Conservation (phyloP, 1,140 invertebrate species). For the Popillia japonica region DNA sequence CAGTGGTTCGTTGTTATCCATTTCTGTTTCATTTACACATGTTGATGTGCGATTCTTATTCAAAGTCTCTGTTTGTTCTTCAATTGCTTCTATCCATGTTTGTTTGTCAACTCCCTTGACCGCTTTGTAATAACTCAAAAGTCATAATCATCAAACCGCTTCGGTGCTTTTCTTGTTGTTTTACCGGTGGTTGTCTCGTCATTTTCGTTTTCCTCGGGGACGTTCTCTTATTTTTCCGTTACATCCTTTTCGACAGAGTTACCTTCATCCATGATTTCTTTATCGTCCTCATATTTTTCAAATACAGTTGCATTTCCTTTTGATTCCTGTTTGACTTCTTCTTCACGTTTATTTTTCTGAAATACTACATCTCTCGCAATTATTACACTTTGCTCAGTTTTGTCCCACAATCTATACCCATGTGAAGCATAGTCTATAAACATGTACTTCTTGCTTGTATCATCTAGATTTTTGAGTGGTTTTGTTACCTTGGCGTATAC, state of each 20-base stretch:
- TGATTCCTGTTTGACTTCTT: neutral
- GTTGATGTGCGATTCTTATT: neutral
- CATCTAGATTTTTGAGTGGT: neutral
- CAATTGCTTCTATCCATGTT: neutral
- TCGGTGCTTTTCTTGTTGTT: neutral
- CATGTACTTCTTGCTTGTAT: slow-evolving; percentile 15
- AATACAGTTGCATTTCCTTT: neutral
- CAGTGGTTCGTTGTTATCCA: neutral
- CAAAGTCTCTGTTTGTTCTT: neutral
- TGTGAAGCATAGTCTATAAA: slow-evolving; percentile 17
- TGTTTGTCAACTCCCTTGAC: neutral
- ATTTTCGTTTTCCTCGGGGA: neutral
- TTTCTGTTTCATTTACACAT: neutral
- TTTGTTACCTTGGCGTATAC: slow-evolving; percentile 13
- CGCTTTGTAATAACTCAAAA: neutral
- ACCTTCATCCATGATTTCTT: neutral
- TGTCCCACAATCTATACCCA: slow-evolving; percentile 25
- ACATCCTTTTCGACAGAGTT: neutral
- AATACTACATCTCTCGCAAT: slow-evolving; percentile 8
- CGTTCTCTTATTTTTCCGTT: neutral
- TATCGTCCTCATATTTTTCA: neutral
- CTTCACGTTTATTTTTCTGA: neutral
- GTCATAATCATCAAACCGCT: neutral
- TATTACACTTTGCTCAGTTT: neutral
- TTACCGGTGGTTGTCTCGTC: neutral